These are phyloP conservation scores for Acanthisitta chloris DNA, from an alignment of 2,113 vertebrate genomes.

Conservation along the genomic window DNA sequence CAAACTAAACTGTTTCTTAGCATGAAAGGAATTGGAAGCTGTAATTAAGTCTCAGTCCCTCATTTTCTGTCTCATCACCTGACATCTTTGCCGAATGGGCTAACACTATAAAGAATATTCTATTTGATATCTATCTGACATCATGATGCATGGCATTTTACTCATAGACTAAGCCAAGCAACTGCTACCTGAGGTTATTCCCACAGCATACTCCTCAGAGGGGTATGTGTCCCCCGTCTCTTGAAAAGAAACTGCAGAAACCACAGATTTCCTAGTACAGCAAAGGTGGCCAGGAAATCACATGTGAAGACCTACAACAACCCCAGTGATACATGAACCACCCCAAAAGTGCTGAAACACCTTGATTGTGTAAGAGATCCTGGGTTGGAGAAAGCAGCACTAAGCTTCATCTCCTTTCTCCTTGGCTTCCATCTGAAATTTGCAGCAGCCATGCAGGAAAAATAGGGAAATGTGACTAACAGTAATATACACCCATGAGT, in stretches of 20 bases:
- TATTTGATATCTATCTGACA: neutral
- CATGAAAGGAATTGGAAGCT: neutral
- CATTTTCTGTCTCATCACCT: neutral
- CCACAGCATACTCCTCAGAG: neutral
- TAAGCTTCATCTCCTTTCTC: neutral
- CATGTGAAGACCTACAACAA: neutral
- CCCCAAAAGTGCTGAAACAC: neutral
- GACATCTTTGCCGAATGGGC: neutral
- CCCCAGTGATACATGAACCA: rapidly evolving
- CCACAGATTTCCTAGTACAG: neutral
- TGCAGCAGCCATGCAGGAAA: neutral
- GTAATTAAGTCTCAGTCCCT: neutral
- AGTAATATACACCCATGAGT: neutral
- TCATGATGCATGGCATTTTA: neutral
- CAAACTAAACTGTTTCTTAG: neutral
- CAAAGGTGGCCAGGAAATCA: neutral
- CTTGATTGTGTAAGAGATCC: neutral
- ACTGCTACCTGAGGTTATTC: neutral
- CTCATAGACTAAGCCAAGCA: neutral
- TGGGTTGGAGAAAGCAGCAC: neutral
- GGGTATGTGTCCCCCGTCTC: neutral
- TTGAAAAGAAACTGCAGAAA: neutral
- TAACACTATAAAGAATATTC: neutral
- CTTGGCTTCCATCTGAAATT: neutral
- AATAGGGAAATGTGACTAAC: neutral